These are phyloP conservation scores for Quadroppia sp. DNA, from an alignment of 2,888 invertebrate genomes.

Conservation along the genomic window DNA sequence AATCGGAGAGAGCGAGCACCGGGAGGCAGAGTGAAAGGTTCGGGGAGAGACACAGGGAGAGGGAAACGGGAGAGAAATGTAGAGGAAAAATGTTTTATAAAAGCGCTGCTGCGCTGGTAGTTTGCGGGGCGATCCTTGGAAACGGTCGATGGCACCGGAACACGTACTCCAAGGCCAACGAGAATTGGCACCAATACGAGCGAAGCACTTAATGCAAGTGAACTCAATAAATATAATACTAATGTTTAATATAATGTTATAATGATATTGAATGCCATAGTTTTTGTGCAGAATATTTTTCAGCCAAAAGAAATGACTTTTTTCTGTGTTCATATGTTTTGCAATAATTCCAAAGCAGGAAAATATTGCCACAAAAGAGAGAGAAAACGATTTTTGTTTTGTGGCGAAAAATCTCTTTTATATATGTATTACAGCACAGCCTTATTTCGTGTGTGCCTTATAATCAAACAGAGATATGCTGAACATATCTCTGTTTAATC, in stretches of 20 bases:
- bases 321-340: not conserved
- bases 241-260: not conserved
- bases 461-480: too few relatives aligned
- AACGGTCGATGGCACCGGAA: constrained; percentile 44
- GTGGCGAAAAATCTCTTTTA: too few relatives aligned
- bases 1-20: constrained; percentile 35
- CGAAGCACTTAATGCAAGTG: constrained; percentile 6
- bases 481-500: too few relatives aligned
- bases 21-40: not conserved
- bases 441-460: too few relatives aligned
- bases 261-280: not conserved
- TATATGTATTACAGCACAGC: too few relatives aligned
- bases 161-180: constrained; percentile 38
- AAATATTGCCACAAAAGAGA: constrained; percentile 25
- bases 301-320: not conserved
- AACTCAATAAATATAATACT: constrained; percentile 28
- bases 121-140: constrained; percentile 39
- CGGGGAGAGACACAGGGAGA: constrained; percentile 35
- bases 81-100: constrained; percentile 21
- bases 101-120: not conserved
- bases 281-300: not conserved
- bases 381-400: too few relatives aligned
- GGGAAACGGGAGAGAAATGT: constrained; percentile 38
- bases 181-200: constrained; percentile 19
- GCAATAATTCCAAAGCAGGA: constrained; percentile 29